Evolutionary conservation across 2,888 invertebrate species (phyloP).

Genomic region (Tenthredo mesomela): DNA sequence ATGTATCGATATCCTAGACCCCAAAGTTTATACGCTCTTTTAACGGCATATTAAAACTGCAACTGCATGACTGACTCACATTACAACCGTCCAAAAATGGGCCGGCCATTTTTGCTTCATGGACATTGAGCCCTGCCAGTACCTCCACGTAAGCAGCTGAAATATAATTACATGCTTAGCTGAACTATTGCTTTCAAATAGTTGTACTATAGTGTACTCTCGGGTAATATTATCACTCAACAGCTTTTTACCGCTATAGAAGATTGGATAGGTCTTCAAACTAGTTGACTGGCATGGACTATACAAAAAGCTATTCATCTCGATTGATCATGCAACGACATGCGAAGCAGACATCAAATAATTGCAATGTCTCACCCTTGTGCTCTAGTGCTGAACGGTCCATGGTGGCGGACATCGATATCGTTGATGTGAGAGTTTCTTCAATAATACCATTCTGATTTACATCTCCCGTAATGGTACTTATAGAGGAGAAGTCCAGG

Average conservation of each 20-base stretch:
- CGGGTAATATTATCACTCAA: neutral
- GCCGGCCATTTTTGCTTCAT: slow-evolving; percentile 86
- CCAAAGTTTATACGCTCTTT: too few relatives aligned
- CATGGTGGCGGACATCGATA: slow-evolving; percentile 58
- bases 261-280: neutral
- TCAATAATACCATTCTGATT: slow-evolving; percentile 64
- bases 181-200: neutral
- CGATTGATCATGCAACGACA: neutral
- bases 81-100: slow-evolving; percentile 94
- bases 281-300: neutral
- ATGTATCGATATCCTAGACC: too few relatives aligned
- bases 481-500: slow-evolving; percentile 79
- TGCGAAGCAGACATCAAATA: neutral
- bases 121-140: slow-evolving; percentile 80
- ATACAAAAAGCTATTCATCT: neutral
- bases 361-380: slow-evolving; percentile 7
- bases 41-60: neutral
- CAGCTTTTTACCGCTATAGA: neutral
- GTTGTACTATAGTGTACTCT: neutral
- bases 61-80: slow-evolving; percentile 79
- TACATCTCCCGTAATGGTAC: slow-evolving; percentile 73
- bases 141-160: slow-evolving; percentile 61
- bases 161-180: slow-evolving; percentile 35
- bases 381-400: slow-evolving; percentile 34
- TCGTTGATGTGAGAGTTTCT: slow-evolving; percentile 66